Evolutionary conservation across 2,797 vertebrate species (phyloP).

Genomic region (Sebastes paucispinis): DNA sequence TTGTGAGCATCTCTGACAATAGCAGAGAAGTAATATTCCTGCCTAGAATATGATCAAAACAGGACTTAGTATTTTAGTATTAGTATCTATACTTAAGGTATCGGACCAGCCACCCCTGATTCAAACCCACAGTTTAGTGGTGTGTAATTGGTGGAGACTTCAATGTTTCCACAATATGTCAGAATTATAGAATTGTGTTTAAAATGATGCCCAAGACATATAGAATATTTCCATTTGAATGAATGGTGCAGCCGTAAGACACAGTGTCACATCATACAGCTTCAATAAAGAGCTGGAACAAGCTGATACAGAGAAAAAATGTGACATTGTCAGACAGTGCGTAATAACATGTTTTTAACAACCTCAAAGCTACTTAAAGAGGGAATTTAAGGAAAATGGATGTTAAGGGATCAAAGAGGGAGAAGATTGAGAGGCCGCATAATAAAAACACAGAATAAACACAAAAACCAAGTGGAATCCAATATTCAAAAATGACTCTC

Average conservation of each 20-base stretch:
- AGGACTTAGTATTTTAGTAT: neutral
- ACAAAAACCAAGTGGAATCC: neutral
- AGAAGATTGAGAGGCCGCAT: neutral
- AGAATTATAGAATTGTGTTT: neutral
- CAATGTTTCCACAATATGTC: neutral
- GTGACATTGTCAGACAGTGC: neutral
- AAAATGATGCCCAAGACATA: neutral
- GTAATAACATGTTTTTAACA: neutral
- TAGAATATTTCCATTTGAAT: neutral
- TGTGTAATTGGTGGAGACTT: neutral
- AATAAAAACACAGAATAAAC: neutral
- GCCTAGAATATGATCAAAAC: neutral
- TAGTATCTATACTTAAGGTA: neutral
- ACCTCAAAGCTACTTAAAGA: neutral
- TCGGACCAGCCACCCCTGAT: neutral
- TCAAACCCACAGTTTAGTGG: neutral
- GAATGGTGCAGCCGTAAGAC: neutral
- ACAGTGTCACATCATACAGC: neutral
- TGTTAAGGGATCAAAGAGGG: neutral
- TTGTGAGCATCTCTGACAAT: no score
- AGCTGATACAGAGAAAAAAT: neutral
- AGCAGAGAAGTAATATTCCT: neutral
- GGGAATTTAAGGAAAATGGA: neutral
- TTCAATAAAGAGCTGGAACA: neutral
- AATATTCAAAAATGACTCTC: constrained; percentile 11